These are phyloP conservation scores for Onychomys arenicola DNA, from an alignment of 2,797 vertebrate species.

Conservation along the genomic window DNA sequence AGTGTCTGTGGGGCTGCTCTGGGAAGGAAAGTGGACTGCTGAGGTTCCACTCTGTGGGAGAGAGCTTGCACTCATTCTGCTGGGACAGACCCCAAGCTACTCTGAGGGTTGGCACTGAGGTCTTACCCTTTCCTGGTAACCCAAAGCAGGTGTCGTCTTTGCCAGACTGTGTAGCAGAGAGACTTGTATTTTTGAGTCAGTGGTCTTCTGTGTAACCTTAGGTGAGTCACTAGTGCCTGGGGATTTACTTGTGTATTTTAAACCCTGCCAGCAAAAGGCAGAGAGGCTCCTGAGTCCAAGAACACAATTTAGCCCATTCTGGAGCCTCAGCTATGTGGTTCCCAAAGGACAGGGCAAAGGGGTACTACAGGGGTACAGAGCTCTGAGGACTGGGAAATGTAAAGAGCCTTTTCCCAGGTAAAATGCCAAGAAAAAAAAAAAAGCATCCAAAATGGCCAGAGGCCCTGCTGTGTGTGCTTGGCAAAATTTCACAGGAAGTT, in stretches of 20 bases:
- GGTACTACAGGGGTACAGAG: background rate
- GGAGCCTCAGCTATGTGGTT: background rate
- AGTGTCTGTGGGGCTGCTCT: background rate
- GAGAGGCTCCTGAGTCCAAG: background rate
- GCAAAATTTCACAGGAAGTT: background rate
- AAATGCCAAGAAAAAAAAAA: background rate
- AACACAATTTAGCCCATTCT: background rate
- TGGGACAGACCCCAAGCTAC: background rate
- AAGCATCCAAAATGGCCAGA: background rate
- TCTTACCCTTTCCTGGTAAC: background rate
- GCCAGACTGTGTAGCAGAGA: background rate
- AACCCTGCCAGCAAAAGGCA: background rate
- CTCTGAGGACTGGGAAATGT: background rate
- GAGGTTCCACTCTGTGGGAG: background rate
- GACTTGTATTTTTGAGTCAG: background rate
- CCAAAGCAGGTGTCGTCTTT: background rate
- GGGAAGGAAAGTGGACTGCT: background rate
- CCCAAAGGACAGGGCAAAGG: background rate
- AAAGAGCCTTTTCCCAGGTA: background rate
- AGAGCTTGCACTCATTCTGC: background rate
- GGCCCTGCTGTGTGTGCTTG: background rate
- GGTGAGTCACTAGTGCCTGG: background rate
- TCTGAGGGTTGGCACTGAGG: background rate
- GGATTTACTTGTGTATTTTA: background rate
- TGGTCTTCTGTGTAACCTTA: background rate